Percentiles rank a stretch among this genome's conserved stretches.
These are phyloP conservation scores for Podilymbus podiceps DNA, from an alignment of 2,113 vertebrate genomes.

Conservation along the genomic window DNA sequence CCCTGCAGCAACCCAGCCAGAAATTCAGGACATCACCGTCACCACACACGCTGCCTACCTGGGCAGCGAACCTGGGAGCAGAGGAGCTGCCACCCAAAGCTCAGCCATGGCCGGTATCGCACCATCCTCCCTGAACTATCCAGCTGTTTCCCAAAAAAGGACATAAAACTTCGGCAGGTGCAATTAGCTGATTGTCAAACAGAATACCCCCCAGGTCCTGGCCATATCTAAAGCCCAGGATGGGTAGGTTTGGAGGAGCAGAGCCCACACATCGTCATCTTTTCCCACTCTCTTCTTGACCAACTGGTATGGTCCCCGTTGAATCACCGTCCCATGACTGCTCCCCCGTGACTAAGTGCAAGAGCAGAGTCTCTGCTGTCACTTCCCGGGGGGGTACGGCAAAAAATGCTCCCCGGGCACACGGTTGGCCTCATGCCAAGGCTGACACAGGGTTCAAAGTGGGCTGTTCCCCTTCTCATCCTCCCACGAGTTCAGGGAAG, in stretches of 20 bases:
- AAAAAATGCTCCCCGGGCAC: not conserved
- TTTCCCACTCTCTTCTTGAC: not conserved
- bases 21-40: not conserved
- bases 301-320: rapidly evolving
- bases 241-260: not conserved
- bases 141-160: not conserved
- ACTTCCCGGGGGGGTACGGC: not conserved
- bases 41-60: not conserved
- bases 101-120: rapidly evolving
- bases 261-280: rapidly evolving
- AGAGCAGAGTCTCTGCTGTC: not conserved
- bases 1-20: not conserved
- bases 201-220: not conserved
- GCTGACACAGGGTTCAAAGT: not conserved
- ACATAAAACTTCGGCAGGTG: not conserved
- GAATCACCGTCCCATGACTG: not conserved
- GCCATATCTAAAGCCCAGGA: not conserved
- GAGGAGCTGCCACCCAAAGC: rapidly evolving
- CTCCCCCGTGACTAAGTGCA: not conserved
- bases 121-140: rapidly evolving
- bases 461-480: not conserved
- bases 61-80: rapidly evolving
- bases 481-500: not conserved
- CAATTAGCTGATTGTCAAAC: not conserved
- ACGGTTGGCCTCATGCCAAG: rapidly evolving